Conservation (phyloP, 2,888 invertebrate genomes). For the Diabrotica balteata region DNA sequence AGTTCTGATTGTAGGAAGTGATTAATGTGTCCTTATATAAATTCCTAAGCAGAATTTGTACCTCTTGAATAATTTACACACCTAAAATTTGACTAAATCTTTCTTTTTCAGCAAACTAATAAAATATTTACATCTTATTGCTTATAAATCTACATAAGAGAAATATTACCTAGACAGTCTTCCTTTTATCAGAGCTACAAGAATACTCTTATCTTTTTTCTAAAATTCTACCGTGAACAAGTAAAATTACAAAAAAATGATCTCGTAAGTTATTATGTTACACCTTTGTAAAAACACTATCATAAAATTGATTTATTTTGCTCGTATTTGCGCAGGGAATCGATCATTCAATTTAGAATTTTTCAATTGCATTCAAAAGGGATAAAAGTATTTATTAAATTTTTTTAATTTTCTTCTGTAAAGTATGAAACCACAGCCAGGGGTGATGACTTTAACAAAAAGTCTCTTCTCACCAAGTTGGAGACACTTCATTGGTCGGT, state of each 20-base stretch:
- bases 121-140: too few species aligned
- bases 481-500: conserved; percentile 53
- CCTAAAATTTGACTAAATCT: too few species aligned
- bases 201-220: too few species aligned
- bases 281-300: conserved; percentile 17
- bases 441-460: conserved; percentile 41
- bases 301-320: conserved; percentile 13
- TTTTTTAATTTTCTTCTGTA: conserved; percentile 39
- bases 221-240: too few species aligned
- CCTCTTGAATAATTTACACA: not conserved
- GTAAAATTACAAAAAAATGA: too few species aligned
- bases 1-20: too few species aligned
- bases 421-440: conserved; percentile 53
- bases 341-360: conserved; percentile 20
- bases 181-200: too few species aligned
- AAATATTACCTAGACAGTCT: too few species aligned
- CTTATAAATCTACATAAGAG: too few species aligned
- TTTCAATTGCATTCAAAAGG: conserved; percentile 18
- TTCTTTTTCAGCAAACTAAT: too few species aligned
- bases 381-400: conserved; percentile 9
- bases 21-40: too few species aligned
- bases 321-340: conserved; percentile 2
- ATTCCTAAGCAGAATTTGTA: not conserved
- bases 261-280: not conserved
- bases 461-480: conserved; percentile 48